These are phyloP conservation scores for Varanus salvator DNA, from an alignment of 2,113 vertebrate species.

Conservation along the genomic window DNA sequence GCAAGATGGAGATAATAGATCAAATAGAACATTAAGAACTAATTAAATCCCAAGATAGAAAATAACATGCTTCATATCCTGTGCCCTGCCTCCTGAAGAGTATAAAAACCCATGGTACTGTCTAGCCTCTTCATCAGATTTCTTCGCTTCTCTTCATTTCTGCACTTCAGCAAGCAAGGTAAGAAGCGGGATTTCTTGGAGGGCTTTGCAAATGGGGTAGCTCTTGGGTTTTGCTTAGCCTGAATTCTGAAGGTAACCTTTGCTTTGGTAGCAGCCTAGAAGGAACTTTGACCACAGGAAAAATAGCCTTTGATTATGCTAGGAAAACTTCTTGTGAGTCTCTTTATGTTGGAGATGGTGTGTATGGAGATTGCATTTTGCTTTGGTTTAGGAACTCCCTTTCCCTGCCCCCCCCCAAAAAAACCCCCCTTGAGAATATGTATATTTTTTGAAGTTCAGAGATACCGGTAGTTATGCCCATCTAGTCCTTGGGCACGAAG, in stretches of 20 bases:
- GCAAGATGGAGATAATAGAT: conserved; percentile 3
- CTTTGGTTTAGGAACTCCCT: no score
- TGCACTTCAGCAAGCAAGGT: neutral
- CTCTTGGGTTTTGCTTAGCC: neutral
- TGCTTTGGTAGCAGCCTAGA: neutral
- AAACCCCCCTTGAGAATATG: no score
- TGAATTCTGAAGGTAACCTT: neutral
- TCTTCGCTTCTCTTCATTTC: neutral
- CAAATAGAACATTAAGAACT: neutral
- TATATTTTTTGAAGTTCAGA: no score
- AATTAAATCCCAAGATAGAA: neutral
- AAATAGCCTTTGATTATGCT: neutral
- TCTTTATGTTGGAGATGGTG: no score
- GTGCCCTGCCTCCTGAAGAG: neutral
- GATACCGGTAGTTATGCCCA: no score
- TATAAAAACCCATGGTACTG: neutral
- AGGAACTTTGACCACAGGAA: neutral
- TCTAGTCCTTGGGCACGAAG: no score
- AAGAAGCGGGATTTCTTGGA: neutral
- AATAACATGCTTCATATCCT: neutral
- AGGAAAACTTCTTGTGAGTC: neutral
- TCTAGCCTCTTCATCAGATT: neutral
- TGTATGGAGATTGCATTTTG: no score
- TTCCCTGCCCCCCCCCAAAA: no score
- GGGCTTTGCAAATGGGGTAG: no score